Evolutionary conservation across 2,797 vertebrate genomes (phyloP).

Genomic region (Sebastiscus albofasciatus): DNA sequence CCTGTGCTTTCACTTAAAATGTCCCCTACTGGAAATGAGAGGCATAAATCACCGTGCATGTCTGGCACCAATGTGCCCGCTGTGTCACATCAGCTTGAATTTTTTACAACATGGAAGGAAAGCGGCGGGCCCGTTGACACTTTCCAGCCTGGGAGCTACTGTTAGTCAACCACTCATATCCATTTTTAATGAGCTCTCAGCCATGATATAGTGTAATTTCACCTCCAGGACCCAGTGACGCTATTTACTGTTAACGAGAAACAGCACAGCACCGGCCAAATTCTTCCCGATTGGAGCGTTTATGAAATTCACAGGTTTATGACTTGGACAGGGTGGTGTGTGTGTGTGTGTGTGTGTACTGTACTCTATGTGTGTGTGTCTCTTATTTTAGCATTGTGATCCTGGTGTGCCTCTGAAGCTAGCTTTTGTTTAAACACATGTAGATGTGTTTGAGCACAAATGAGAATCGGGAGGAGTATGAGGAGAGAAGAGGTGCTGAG

Average conservation of each 20-base stretch:
- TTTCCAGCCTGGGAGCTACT: slow-evolving; percentile 72
- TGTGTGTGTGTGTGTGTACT: slow-evolving; percentile 9
- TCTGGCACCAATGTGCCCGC: slow-evolving; percentile 70
- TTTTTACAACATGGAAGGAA: slow-evolving; percentile 77
- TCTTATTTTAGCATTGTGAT: slow-evolving; percentile 15
- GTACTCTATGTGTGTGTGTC: not conserved
- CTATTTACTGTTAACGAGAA: slow-evolving; percentile 87
- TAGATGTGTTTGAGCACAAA: not conserved
- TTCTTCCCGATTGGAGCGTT: slow-evolving; percentile 67
- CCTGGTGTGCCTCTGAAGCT: not conserved
- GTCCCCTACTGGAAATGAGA: slow-evolving; percentile 76
- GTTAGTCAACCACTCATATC: slow-evolving; percentile 78
- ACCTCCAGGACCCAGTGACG: slow-evolving; percentile 76
- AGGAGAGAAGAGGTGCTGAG: not conserved
- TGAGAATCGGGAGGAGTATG: not conserved
- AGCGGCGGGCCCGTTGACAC: slow-evolving; percentile 65
- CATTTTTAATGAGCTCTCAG: slow-evolving; percentile 82
- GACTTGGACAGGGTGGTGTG: slow-evolving; percentile 32
- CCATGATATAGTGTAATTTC: slow-evolving; percentile 87
- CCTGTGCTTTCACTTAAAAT: slow-evolving; percentile 70
- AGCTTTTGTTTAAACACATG: not conserved
- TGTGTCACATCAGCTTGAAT: slow-evolving; percentile 79
- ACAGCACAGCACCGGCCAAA: slow-evolving; percentile 63
- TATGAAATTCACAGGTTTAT: slow-evolving; percentile 73
- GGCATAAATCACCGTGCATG: slow-evolving; percentile 68